These are phyloP conservation scores for Chiroxiphia lanceolata DNA, from an alignment of 2,797 vertebrate species.

Conservation along the genomic window DNA sequence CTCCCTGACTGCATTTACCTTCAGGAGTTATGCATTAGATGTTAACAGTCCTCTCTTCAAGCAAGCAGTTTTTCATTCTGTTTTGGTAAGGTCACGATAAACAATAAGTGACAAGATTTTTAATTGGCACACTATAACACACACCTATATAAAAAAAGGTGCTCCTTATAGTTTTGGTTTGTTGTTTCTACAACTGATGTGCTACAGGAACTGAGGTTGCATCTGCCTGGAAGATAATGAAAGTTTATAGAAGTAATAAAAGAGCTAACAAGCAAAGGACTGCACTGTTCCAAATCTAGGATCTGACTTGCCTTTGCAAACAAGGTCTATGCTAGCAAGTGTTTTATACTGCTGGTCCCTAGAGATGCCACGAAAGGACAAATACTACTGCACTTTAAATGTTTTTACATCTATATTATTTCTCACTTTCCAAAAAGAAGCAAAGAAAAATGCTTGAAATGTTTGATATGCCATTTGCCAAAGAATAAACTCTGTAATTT, in stretches of 20 bases:
- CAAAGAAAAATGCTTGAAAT: background rate
- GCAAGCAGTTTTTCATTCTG: background rate
- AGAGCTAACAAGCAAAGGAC: background rate
- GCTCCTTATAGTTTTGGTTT: background rate
- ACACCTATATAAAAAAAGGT: background rate
- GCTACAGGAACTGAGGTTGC: background rate
- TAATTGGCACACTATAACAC: background rate
- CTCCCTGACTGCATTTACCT: background rate
- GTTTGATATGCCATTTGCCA: background rate
- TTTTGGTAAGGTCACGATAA: background rate
- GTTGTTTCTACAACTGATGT: background rate
- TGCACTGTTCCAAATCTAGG: background rate
- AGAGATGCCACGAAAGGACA: background rate
- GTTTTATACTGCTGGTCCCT: background rate
- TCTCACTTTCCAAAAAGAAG: background rate
- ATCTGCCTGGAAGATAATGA: background rate
- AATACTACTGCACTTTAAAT: background rate
- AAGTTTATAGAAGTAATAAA: background rate
- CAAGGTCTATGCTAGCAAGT: background rate
- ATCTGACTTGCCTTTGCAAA: background rate
- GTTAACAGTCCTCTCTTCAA: background rate
- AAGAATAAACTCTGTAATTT: background rate
- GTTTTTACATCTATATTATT: background rate
- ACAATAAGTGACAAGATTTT: background rate
- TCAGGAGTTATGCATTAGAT: background rate